Conservation (phyloP, 2,113 vertebrate species). For the Centropus bengalensis region DNA sequence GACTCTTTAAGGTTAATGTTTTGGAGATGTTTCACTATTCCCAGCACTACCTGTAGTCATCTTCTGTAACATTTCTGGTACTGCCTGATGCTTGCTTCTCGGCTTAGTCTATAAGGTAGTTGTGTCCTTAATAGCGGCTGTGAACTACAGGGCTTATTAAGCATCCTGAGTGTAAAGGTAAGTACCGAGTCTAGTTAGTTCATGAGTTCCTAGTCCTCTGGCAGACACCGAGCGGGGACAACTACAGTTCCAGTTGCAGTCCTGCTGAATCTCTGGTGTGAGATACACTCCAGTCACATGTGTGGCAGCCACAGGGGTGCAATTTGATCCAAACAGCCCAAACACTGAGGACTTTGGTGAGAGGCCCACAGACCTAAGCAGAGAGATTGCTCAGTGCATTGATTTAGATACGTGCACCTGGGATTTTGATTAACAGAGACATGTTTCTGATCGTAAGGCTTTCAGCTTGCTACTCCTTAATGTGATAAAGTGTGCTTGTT, state of each 20-base stretch:
- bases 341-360: not conserved
- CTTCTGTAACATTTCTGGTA: not conserved
- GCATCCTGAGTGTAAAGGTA: not conserved
- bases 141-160: not conserved
- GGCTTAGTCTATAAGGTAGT: not conserved
- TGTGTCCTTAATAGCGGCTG: not conserved
- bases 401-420: rapidly evolving
- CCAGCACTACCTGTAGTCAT: not conserved
- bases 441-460: not conserved
- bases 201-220: rapidly evolving
- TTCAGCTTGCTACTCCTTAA: not conserved
- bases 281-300: rapidly evolving
- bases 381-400: not conserved
- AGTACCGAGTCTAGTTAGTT: not conserved
- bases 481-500: not conserved
- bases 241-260: not conserved
- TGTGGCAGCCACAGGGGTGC: not conserved
- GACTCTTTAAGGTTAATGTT: not conserved
- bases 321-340: not conserved
- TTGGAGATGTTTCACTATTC: not conserved
- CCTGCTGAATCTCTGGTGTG: rapidly evolving
- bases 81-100: not conserved
- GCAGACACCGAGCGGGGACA: rapidly evolving
- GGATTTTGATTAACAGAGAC: not conserved
- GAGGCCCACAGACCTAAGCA: not conserved